Evolutionary conservation across 2,888 invertebrate genomes (phyloP), one percentile per base, ranked within the genome.

Genomic region (Cantharis rufa): DNA sequence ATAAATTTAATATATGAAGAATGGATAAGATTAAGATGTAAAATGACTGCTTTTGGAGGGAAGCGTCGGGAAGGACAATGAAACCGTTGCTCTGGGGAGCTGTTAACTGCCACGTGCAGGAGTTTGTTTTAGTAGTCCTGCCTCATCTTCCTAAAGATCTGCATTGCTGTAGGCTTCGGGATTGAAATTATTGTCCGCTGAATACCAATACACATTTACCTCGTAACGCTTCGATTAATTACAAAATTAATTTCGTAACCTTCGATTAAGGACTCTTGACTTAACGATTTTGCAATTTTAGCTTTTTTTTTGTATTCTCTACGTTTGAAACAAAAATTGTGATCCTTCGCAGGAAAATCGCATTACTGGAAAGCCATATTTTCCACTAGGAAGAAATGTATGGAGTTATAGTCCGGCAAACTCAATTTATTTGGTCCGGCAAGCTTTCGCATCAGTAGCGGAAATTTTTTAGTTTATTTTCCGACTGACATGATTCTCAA

Each of bases 31-130:
- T 70, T 70, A 74, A 74, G 70, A 70, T 28, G 72, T 18, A 64
- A 24, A 71, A 71, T 71, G 71, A 72, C 72, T 62, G 71, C 28
- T 64, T 27, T 24, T 27, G 70, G n/a, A 18, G 62, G 13, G 61
- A 21, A 70, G 71, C 74, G 69, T 69, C 70, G 28, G 72, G 72
- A 75, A 70, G 78, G 75, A 78, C 78, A 78, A 78, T 75, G 75
- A 75, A 77, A 70, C 72, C 71, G 61, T 69, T 63, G 68, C 78
- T 69, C 76, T 11, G 18, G 76, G 78, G 78, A 76, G 72, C 76
- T 24, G 69, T 78, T 78, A 62, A 63, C 70, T 78, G 72, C 75
- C 78, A 78, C 78, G 75, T 75, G 78, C 78, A 78, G 73, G 76
- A 72, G 78, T 75, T 75, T 74, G 70, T 70, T 48, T 48, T 73